Conservation (phyloP, 2,113 vertebrate genomes). For the Oryctolagus cuniculus region DNA sequence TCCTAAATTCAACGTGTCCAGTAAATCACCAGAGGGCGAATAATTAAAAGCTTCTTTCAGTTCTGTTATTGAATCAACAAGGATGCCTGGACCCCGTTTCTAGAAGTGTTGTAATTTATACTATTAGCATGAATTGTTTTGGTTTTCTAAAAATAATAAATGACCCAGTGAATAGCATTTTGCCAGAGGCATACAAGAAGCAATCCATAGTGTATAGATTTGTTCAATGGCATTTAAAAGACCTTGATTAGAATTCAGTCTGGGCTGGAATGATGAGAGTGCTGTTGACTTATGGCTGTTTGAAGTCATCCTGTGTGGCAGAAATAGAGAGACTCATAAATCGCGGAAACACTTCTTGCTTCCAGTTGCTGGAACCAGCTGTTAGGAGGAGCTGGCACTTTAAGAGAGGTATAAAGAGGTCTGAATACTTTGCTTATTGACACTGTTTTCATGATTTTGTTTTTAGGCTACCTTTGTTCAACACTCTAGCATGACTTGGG, state of each 20-base stretch:
- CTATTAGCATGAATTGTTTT: constrained; percentile 84
- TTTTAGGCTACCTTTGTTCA: constrained; percentile 68
- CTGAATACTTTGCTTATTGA: constrained; percentile 59
- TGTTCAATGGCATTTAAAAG: constrained; percentile 91
- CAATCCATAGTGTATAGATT: constrained; percentile 90
- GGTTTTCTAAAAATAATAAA: constrained; percentile 90
- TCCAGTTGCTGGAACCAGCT: constrained; percentile 73
- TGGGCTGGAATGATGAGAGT: constrained; percentile 83
- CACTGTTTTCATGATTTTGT: constrained; percentile 69
- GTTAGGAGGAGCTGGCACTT: constrained; percentile 78
- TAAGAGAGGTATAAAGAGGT: constrained; percentile 74
- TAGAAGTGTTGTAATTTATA: constrained; percentile 79
- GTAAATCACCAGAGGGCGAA: constrained; percentile 74
- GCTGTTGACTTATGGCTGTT: constrained; percentile 85
- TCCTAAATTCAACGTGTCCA: constrained; percentile 62
- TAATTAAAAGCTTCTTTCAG: constrained; percentile 83
- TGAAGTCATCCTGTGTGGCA: constrained; percentile 72
- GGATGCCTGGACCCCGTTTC: constrained; percentile 61
- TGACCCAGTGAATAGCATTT: constrained; percentile 85
- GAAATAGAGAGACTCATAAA: constrained; percentile 79
- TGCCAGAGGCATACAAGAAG: constrained; percentile 86
- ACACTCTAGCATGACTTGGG: not conserved
- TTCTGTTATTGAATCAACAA: constrained; percentile 74
- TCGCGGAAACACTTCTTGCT: constrained; percentile 80
- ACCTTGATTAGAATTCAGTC: constrained; percentile 91